A percentile compares a stretch with the other conserved stretches of the same genome.
Evolutionary conservation across 2,888 invertebrate genomes (phyloP).

Genomic region (Drosophila borealis): DNA sequence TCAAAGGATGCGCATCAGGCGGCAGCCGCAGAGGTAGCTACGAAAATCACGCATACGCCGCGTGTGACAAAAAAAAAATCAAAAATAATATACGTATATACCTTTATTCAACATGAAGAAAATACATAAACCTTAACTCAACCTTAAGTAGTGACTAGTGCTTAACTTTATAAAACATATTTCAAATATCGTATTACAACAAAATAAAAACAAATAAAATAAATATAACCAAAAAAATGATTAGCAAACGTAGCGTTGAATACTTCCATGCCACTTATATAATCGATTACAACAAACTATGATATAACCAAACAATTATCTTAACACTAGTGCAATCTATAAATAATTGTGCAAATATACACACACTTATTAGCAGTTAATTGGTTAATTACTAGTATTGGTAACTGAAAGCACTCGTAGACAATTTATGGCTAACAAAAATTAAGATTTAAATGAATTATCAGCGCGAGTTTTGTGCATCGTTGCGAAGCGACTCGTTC

Average conservation of each 20-base stretch:
- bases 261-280: constrained; percentile 42
- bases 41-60: constrained; percentile 54
- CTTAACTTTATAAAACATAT: constrained; percentile 20
- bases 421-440: constrained; percentile 28
- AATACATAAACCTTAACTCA: constrained; percentile 24
- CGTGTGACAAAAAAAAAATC: constrained; percentile 15
- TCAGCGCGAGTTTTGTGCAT: constrained; percentile 29
- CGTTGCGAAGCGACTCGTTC: constrained; percentile 9
- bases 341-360: constrained; percentile 19
- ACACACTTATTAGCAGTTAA: constrained; percentile 15
- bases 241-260: constrained; percentile 37
- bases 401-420: constrained; percentile 58
- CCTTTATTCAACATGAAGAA: constrained; percentile 11
- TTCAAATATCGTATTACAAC: constrained; percentile 12
- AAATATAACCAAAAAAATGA: not conserved
- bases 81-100: constrained; percentile 7
- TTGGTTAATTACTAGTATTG: constrained; percentile 2
- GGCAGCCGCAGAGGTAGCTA: constrained; percentile 20
- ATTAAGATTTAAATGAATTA: constrained; percentile 7
- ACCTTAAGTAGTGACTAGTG: constrained; percentile 48
- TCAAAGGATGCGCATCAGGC: constrained; percentile 69
- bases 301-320: constrained; percentile 38
- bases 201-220: constrained; percentile 10
- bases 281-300: constrained; percentile 33
- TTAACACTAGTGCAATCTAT: constrained; percentile 50